These are phyloP conservation scores for Geodia barretti DNA, from an alignment of 37 sponge, comb jelly and placozoan genomes.

Conservation along the genomic window DNA sequence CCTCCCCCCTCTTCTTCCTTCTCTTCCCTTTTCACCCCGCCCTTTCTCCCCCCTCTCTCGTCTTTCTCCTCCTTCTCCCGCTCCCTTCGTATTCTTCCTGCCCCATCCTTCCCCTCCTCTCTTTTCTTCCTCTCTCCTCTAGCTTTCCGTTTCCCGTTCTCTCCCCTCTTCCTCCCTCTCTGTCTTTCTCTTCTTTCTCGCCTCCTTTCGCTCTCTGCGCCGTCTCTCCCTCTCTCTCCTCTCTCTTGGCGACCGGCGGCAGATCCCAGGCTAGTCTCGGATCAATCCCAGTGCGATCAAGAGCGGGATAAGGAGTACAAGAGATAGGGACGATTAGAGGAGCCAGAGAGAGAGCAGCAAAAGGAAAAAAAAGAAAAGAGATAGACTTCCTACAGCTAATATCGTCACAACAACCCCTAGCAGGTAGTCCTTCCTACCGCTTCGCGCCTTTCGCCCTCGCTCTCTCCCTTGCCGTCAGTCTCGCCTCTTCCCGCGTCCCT, in stretches of 20 bases:
- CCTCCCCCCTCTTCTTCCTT: not conserved
- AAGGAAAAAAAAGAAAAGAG: no score
- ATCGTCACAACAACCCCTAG: not conserved
- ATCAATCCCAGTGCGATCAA: not conserved
- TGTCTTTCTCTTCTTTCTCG: not conserved
- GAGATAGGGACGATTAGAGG: no score
- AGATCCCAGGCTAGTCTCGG: not conserved
- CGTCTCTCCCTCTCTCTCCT: constrained; percentile 3
- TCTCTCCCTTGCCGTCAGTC: not conserved
- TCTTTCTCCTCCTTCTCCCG: not conserved
- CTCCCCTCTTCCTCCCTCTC: not conserved
- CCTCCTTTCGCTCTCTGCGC: no score
- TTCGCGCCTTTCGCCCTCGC: not conserved
- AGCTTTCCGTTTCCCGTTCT: not conserved
- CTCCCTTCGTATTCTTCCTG: not conserved
- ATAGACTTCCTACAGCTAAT: no score
- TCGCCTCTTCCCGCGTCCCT: not conserved
- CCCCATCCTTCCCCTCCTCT: not conserved
- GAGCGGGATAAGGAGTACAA: no score
- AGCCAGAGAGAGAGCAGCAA: no score
- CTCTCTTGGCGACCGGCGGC: not conserved
- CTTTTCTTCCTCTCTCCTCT: not conserved
- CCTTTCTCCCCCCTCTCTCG: not conserved
- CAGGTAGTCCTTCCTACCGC: not conserved
- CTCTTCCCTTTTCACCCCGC: not conserved